phyloP scores from a whole-genome alignment of 2,888 invertebrate species.

The Mythimna pallens region DNA sequence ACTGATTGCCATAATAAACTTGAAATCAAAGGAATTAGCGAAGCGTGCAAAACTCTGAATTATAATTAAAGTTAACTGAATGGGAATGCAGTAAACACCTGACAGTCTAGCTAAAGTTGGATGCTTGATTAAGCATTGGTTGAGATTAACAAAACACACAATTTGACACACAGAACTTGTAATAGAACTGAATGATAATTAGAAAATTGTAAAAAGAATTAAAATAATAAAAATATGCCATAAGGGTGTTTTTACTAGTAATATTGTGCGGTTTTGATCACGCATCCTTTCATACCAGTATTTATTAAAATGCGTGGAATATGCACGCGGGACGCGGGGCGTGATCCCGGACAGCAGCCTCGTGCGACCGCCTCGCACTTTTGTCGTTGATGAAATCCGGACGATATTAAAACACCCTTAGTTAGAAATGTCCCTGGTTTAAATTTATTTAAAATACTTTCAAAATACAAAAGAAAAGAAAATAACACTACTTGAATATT shows the following conservation, averaged over 20 bases:
- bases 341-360: too few species aligned
- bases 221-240: neutral
- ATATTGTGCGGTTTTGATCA: too few species aligned
- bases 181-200: slow-evolving; percentile 9
- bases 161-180: neutral
- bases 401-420: too few species aligned
- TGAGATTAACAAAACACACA: too few species aligned
- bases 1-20: slow-evolving; percentile 47
- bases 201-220: neutral
- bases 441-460: too few species aligned
- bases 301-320: too few species aligned
- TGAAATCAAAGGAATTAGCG: slow-evolving; percentile 48
- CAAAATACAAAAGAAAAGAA: fast-evolving
- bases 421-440: too few species aligned
- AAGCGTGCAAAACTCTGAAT: slow-evolving; percentile 51
- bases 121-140: slow-evolving; percentile 36
- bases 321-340: too few species aligned
- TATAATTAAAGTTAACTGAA: slow-evolving; percentile 41
- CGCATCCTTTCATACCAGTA: too few species aligned
- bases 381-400: too few species aligned
- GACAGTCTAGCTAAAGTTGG: slow-evolving; percentile 30
- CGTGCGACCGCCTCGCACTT: too few species aligned
- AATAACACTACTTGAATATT: neutral
- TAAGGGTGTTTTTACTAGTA: too few species aligned
- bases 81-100: slow-evolving; percentile 47